Evolutionary conservation across 2,888 invertebrate genomes (phyloP).

Genomic region (Cryptocephalus moraei): DNA sequence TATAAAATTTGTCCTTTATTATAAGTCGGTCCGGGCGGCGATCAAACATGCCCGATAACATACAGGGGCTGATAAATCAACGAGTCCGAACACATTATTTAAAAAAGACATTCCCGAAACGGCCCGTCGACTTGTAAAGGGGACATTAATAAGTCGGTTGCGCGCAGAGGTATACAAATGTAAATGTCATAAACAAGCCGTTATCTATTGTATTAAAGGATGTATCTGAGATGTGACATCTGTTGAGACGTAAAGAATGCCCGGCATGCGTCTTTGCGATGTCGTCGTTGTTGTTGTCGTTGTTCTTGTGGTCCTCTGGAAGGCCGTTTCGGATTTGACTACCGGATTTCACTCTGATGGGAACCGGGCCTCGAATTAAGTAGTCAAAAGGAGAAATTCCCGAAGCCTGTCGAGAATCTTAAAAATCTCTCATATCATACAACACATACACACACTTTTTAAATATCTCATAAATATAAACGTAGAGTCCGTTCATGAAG

Average conservation of each 20-base stretch:
- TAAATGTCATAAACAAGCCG: conserved; percentile 35
- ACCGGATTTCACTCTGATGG: too few species aligned
- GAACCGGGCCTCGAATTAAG: too few species aligned
- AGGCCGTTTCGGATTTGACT: neutral
- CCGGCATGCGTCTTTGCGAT: conserved; percentile 3
- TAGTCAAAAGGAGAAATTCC: too few species aligned
- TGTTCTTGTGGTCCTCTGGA: neutral
- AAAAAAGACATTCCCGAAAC: neutral
- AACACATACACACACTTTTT: too few species aligned
- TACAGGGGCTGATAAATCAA: conserved; percentile 8
- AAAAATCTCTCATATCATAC: too few species aligned
- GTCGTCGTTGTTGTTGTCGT: neutral
- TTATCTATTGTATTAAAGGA: conserved; percentile 32
- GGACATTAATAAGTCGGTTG: conserved; percentile 24
- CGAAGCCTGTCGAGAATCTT: too few species aligned
- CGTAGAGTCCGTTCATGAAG: too few species aligned
- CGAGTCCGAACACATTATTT: neutral
- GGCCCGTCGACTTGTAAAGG: conserved; percentile 6
- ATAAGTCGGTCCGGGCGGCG: conserved; percentile 7
- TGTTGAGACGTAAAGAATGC: conserved; percentile 1
- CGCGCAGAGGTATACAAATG: conserved; percentile 23
- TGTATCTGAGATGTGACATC: conserved; percentile 29
- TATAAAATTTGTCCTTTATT: conserved; percentile 11
- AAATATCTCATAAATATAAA: too few species aligned
- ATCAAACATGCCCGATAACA: conserved; percentile 7